phyloP scores from a whole-genome alignment of 53 echinoderm and acorn worm genomes.

The Crossaster papposus region DNA sequence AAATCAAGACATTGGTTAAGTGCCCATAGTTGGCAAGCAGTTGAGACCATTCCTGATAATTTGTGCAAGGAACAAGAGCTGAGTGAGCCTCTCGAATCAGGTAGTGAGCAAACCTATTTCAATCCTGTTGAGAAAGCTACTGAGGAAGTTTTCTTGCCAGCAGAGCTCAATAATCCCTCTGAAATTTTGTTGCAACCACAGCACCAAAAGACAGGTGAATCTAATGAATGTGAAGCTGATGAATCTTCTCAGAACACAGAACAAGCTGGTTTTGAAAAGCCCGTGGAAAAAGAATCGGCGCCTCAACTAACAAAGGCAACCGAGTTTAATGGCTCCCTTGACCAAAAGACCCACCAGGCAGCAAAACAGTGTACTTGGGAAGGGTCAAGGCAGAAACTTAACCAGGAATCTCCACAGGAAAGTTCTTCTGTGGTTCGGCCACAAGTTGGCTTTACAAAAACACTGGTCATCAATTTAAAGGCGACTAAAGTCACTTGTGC shows the following conservation, averaged over 20 bases:
- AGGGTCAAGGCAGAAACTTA: neutral
- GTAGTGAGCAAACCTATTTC: neutral
- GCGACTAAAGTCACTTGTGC: too few relatives aligned
- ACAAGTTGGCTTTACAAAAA: too few relatives aligned
- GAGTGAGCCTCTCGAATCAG: neutral
- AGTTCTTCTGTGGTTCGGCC: too few relatives aligned
- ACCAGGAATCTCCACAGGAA: too few relatives aligned
- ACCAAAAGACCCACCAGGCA: neutral
- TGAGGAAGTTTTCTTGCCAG: neutral
- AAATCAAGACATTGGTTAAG: constrained; percentile 23
- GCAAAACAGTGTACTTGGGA: neutral
- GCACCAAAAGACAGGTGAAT: neutral
- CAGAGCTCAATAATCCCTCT: neutral
- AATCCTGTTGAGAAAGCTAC: neutral
- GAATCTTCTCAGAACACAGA: neutral
- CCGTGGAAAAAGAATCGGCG: neutral
- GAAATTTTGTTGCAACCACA: neutral
- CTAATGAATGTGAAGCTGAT: neutral
- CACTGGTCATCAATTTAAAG: too few relatives aligned
- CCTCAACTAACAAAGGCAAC: neutral
- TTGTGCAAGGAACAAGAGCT: neutral
- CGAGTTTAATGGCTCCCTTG: neutral
- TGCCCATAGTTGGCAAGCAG: neutral
- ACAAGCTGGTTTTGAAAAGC: neutral
- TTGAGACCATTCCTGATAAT: neutral